These are phyloP conservation scores for Caenorhabditis inopinata DNA, from an alignment of 1,140 invertebrate genomes.

Conservation along the genomic window DNA sequence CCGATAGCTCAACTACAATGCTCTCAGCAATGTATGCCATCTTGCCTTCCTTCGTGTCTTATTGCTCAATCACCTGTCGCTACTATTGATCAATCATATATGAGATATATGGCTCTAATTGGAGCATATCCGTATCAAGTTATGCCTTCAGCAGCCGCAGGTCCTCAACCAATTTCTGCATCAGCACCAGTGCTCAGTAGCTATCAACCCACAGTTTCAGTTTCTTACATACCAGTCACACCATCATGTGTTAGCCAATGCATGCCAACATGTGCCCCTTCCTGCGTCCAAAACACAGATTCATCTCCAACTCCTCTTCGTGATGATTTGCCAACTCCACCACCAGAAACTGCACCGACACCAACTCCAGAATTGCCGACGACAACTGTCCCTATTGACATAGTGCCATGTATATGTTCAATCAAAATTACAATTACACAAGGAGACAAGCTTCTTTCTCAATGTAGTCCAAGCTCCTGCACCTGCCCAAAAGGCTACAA, in stretches of 20 bases:
- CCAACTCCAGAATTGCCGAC: neutral
- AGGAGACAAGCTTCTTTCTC: neutral
- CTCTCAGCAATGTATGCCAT: neutral
- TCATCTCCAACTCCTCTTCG: neutral
- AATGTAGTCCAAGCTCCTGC: neutral
- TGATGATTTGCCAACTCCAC: slow-evolving; percentile 9
- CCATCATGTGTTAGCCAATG: neutral
- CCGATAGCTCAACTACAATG: neutral
- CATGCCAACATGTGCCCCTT: slow-evolving; percentile 1
- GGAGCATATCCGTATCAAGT: neutral
- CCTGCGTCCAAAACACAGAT: neutral
- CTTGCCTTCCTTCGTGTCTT: neutral
- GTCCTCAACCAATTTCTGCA: neutral
- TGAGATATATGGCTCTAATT: neutral
- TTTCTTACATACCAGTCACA: neutral
- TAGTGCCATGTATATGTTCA: neutral
- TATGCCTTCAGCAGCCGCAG: neutral
- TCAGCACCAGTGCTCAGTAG: neutral
- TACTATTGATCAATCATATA: neutral
- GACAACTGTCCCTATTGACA: neutral
- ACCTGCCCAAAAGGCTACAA: neutral
- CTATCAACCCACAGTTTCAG: slow-evolving; percentile 2
- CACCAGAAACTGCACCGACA: neutral
- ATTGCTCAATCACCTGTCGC: neutral
- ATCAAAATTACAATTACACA: slow-evolving; percentile 5